phyloP scores from a whole-genome alignment of 2,797 vertebrate genomes.

The Pteronotus mesoamericanus region DNA sequence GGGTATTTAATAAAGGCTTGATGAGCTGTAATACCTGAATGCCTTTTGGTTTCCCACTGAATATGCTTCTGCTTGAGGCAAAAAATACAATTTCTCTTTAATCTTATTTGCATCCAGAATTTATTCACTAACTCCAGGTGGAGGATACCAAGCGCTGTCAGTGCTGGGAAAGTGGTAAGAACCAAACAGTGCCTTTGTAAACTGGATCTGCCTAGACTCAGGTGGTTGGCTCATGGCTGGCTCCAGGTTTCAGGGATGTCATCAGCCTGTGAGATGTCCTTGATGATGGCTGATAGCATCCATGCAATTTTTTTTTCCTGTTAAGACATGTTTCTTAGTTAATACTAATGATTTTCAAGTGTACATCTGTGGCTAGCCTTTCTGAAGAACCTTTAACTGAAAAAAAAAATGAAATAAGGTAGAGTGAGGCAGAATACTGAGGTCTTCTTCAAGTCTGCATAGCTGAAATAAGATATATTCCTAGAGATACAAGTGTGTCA shows the following conservation, averaged over 20 bases:
- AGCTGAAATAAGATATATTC: not conserved
- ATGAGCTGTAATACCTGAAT: not conserved
- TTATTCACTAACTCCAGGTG: not conserved
- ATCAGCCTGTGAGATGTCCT: not conserved
- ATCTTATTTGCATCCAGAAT: not conserved
- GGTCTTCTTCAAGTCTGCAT: not conserved
- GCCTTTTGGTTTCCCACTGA: not conserved
- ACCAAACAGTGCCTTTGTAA: not conserved
- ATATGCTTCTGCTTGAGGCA: not conserved
- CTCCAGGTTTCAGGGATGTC: not conserved
- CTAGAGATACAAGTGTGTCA: not conserved
- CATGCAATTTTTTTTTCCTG: not conserved
- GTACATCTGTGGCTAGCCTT: not conserved
- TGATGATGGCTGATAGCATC: not conserved
- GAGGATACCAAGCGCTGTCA: not conserved
- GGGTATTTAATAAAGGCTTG: not conserved
- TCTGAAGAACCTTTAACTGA: not conserved
- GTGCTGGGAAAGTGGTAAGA: not conserved
- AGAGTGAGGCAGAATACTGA: not conserved
- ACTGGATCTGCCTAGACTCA: not conserved
- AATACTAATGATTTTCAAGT: conserved; percentile 2
- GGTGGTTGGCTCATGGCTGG: not conserved
- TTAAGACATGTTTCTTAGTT: not conserved
- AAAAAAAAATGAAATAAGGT: not conserved
- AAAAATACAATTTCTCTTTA: not conserved